phyloP scores from a whole-genome alignment of 1,140 invertebrate species.

The Lordiphosa mommai region DNA sequence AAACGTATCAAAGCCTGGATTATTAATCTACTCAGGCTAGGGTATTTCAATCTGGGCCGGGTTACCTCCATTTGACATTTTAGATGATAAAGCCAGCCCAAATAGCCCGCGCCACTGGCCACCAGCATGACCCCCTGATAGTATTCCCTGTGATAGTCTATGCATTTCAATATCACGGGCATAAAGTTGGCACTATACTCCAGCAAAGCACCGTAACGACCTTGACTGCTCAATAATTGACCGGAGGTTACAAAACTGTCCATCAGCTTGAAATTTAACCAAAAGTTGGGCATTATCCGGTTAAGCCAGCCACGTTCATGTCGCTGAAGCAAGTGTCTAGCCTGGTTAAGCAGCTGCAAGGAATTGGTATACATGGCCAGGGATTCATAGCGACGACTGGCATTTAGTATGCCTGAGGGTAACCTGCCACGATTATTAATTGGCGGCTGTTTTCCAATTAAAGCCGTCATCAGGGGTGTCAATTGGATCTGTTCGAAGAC shows the following conservation, averaged over 20 bases:
- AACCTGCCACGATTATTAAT: slow-evolving; percentile 92
- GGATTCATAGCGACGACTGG: slow-evolving; percentile 82
- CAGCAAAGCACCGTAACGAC: slow-evolving; percentile 24
- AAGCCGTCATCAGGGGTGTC: slow-evolving; percentile 90
- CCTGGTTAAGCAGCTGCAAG: slow-evolving; percentile 87
- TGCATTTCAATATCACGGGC: slow-evolving; percentile 80
- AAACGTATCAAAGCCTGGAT: neutral
- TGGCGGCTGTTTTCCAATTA: slow-evolving; percentile 92
- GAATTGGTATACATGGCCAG: slow-evolving; percentile 85
- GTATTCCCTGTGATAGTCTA: slow-evolving; percentile 88
- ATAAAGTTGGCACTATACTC: slow-evolving; percentile 38
- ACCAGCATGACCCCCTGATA: slow-evolving; percentile 84
- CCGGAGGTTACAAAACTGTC: slow-evolving; percentile 16
- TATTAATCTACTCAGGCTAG: neutral
- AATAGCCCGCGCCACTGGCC: slow-evolving; percentile 82
- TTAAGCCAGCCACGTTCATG: slow-evolving; percentile 35
- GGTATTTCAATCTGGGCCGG: neutral
- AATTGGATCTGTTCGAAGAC: slow-evolving; percentile 94
- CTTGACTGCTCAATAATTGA: slow-evolving; percentile 16
- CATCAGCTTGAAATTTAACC: slow-evolving; percentile 20
- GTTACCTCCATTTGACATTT: neutral
- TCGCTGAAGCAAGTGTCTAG: slow-evolving; percentile 78
- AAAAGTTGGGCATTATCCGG: slow-evolving; percentile 17
- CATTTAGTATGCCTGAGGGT: slow-evolving; percentile 83
- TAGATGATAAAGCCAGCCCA: slow-evolving; percentile 83